These are phyloP conservation scores for Holocentrus rufus DNA, from an alignment of 2,797 vertebrate species.

Conservation along the genomic window DNA sequence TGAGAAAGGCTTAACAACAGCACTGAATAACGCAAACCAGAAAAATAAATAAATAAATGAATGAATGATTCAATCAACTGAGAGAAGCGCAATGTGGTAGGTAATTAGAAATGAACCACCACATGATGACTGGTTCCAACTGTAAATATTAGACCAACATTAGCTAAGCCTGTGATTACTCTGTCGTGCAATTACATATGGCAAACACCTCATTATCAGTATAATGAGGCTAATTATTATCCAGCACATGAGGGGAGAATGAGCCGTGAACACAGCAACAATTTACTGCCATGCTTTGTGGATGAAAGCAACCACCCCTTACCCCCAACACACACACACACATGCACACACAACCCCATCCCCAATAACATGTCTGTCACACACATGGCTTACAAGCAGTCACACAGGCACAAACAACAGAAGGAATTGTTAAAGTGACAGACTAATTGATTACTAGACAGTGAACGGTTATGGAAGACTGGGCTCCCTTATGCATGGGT, in stretches of 20 bases:
- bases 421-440: slow-evolving; percentile 38
- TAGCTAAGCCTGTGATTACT: slow-evolving; percentile 56
- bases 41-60: background rate
- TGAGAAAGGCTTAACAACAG: background rate
- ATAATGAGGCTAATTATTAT: slow-evolving; percentile 62
- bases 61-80: background rate
- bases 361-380: slow-evolving; percentile 30
- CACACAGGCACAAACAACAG: slow-evolving; percentile 30
- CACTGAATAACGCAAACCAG: background rate
- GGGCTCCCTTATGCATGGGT: background rate
- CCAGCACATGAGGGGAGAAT: slow-evolving; percentile 27
- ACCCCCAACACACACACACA: no score
- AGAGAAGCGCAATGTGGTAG: background rate
- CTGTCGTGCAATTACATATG: slow-evolving; percentile 53
- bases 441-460: slow-evolving; percentile 43
- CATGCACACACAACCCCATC: background rate
- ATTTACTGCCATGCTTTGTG: slow-evolving; percentile 25
- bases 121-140: slow-evolving; percentile 36
- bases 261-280: slow-evolving; percentile 22
- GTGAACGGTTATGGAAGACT: background rate
- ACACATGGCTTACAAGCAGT: background rate
- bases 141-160: slow-evolving; percentile 61
- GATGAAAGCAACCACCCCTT: slow-evolving; percentile 42
- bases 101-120: slow-evolving; percentile 35
- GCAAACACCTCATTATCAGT: slow-evolving; percentile 67